These are phyloP conservation scores for Pyrgilauda ruficollis DNA, from an alignment of 2,113 vertebrate genomes.

Conservation along the genomic window DNA sequence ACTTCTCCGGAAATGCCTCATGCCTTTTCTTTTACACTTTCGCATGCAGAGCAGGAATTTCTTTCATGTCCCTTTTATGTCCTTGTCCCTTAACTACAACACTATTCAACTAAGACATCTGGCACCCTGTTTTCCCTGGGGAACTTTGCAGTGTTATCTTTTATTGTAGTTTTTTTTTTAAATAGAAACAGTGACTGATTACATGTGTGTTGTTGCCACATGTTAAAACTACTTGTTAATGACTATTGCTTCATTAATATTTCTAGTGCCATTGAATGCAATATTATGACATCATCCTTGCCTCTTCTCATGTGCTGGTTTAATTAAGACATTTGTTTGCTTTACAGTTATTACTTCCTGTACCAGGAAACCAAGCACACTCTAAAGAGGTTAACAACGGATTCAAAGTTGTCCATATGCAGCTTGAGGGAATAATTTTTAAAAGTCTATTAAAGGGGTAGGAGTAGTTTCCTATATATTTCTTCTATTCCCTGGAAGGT, in stretches of 20 bases:
- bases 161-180: background rate
- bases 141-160: background rate
- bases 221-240: background rate
- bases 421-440: slow-evolving; percentile 20
- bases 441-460: background rate
- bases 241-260: background rate
- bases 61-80: background rate
- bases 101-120: background rate
- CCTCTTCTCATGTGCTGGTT: background rate
- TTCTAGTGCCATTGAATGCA: background rate
- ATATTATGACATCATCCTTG: background rate
- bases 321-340: slow-evolving; percentile 39
- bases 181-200: background rate
- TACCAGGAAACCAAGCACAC: slow-evolving; percentile 17
- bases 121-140: background rate
- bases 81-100: background rate
- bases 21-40: background rate
- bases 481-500: slow-evolving; percentile 9
- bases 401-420: background rate
- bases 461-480: background rate
- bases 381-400: slow-evolving; percentile 24
- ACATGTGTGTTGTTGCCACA: background rate
- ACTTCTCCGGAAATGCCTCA: background rate
- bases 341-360: slow-evolving; percentile 58
- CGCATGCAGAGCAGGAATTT: background rate